Evolutionary conservation across 2,888 invertebrate species (phyloP), one percentile per base, ranked within the genome.

Genomic region (Apomyelois bistriatella): DNA sequence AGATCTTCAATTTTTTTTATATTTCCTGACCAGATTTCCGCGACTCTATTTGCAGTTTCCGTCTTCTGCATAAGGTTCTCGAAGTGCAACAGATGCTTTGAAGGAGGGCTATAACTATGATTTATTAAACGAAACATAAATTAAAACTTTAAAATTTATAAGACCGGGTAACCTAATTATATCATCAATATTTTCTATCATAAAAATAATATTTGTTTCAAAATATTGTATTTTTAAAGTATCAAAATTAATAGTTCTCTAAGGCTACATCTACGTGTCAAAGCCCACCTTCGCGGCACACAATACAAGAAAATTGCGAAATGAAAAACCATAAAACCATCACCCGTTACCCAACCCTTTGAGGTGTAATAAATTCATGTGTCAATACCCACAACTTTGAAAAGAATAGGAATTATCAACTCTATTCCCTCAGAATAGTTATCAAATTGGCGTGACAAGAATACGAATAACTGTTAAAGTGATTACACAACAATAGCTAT

Each of bases 261-360:
- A 9, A 8, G 43, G 40, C 17, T 22, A 22, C 36, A 37, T 10
- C 43, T 49, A 35, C 30, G 13, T 53, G 51, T 49, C 54, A 15
- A 6, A 57, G 40, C 46, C n/a, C 53, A 53, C 56, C 68, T 67
- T 64, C 58, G 59, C 61, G 55, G 63, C 52, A 55, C 60, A 85
- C 82, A 87, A 85, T 82, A 71, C 72, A 71, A 75, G 82, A 81
- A 86, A 86, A 87, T 85, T 87, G 85, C 85, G 81, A 82, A 85
- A 86, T 75, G 73, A 74, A 73, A 72, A 72, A 73, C 81, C 85
- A 87, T 89, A 88, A 88, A 88, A 81, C 83, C 81, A 85, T 87
- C 78, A 77, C 65, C 74, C 72, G 75, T 81, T 81, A 74, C 75
- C 64, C 79, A 88, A 87, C 86, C 88, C 89, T 88, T 88, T 88